These are phyloP conservation scores for Forbesichthys agassizii DNA, from an alignment of 2,113 vertebrate species.

Conservation along the genomic window DNA sequence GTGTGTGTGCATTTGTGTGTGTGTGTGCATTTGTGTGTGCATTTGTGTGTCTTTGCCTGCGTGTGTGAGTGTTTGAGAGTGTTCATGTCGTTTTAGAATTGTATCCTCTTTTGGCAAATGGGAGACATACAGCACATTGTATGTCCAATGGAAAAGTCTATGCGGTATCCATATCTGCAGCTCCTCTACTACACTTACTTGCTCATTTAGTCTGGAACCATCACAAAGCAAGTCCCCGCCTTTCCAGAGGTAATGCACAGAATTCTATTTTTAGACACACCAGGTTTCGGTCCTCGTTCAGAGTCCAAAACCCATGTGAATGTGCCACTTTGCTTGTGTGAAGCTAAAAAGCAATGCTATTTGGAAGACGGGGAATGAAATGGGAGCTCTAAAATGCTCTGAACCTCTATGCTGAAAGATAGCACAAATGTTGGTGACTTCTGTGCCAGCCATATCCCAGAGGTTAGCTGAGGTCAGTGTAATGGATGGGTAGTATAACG, in stretches of 20 bases:
- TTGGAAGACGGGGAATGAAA: background rate
- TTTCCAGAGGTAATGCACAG: background rate
- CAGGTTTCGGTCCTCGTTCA: background rate
- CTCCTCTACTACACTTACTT: background rate
- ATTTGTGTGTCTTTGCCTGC: background rate
- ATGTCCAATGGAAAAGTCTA: background rate
- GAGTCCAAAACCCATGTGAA: background rate
- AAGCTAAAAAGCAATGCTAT: background rate
- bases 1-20: constrained; percentile 2
- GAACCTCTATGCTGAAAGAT: background rate
- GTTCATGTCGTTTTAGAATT: constrained; percentile 24
- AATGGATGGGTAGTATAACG: no score
- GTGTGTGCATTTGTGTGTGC: constrained; percentile 7
- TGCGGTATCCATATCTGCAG: background rate
- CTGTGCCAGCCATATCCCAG: background rate
- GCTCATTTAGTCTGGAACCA: background rate
- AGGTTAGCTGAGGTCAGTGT: no score
- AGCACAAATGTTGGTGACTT: background rate
- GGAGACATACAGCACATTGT: background rate
- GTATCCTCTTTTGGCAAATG: constrained; percentile 14
- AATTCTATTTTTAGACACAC: background rate
- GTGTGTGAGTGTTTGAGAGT: constrained; percentile 5
- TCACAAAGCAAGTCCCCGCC: background rate
- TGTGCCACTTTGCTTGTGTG: background rate
- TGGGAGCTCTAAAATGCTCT: background rate